Evolutionary conservation across 2,888 invertebrate genomes (phyloP).

Genomic region (Anoplius nigerrimus): DNA sequence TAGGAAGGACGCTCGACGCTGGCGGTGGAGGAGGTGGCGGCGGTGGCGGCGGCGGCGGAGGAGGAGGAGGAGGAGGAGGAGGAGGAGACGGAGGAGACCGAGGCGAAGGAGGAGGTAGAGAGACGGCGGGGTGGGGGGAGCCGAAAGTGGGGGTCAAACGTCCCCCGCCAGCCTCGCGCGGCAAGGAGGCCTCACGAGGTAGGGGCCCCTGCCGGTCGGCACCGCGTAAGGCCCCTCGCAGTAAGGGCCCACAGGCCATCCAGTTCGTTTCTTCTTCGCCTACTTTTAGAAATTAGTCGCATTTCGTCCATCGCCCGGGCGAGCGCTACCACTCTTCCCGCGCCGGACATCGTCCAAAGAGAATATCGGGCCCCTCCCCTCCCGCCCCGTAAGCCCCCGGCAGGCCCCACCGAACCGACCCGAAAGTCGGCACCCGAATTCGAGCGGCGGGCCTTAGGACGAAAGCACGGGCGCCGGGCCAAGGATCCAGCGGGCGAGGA

Average conservation of each 20-base stretch:
- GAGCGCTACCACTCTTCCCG: conserved; percentile 44
- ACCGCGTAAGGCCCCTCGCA: conserved; percentile 68
- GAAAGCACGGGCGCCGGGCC: no score
- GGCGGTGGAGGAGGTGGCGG: conserved; percentile 11
- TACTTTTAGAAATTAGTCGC: conserved; percentile 72
- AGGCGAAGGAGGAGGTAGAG: conserved; percentile 42
- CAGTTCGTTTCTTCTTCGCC: conserved; percentile 71
- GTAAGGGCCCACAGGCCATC: conserved; percentile 74
- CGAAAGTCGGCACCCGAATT: no score
- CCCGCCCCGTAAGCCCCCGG: no score
- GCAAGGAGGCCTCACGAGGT: conserved; percentile 56
- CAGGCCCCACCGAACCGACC: no score
- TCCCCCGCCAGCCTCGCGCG: conserved; percentile 37
- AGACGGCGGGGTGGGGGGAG: conserved; percentile 11
- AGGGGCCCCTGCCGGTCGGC: conserved; percentile 61
- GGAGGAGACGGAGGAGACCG: conserved; percentile 32
- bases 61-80: conserved; percentile 19
- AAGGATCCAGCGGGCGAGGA: no score
- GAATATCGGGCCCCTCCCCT: background rate
- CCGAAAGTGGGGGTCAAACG: conserved; percentile 44
- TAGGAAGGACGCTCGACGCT: background rate
- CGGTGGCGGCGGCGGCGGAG: no score
- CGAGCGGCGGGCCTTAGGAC: no score
- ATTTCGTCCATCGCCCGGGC: conserved; percentile 62
- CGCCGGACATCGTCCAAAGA: background rate